These are phyloP conservation scores for Tribolium freemani DNA, from an alignment of 2,888 invertebrate genomes.

Conservation along the genomic window DNA sequence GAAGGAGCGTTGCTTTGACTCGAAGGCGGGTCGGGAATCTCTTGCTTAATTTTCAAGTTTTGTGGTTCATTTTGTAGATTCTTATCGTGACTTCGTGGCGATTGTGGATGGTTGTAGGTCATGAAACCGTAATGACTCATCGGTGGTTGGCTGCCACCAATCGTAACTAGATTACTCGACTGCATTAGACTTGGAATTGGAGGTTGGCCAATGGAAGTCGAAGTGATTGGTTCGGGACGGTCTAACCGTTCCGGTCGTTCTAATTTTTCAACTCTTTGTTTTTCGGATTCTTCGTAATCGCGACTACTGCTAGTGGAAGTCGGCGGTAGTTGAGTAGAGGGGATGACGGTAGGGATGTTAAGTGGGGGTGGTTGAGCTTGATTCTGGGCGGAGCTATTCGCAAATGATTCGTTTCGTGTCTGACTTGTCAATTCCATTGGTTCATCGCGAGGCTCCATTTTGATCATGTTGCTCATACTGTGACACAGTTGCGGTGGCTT, in stretches of 20 bases:
- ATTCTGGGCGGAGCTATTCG: slow-evolving; percentile 34
- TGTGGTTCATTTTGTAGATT: slow-evolving; percentile 74
- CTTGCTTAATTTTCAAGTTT: slow-evolving; percentile 81
- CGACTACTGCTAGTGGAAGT: slow-evolving; percentile 34
- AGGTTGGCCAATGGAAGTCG: slow-evolving; percentile 70
- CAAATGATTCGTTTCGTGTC: slow-evolving; percentile 43
- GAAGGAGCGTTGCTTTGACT: slow-evolving; percentile 44
- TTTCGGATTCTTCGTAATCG: slow-evolving; percentile 59
- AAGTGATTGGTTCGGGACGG: slow-evolving; percentile 46
- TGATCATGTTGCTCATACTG: slow-evolving; percentile 58
- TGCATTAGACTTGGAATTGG: slow-evolving; percentile 73
- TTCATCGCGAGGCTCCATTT: slow-evolving; percentile 66
- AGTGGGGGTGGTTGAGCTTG: slow-evolving; percentile 61
- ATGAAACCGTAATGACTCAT: slow-evolving; percentile 76
- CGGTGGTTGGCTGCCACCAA: slow-evolving; percentile 69
- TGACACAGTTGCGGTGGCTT: slow-evolving; percentile 47
- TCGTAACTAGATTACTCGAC: slow-evolving; percentile 74
- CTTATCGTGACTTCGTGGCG: slow-evolving; percentile 63
- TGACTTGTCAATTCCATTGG: slow-evolving; percentile 66
- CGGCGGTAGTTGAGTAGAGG: slow-evolving; percentile 57
- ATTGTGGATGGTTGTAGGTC: slow-evolving; percentile 64
- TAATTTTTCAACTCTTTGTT: slow-evolving; percentile 52
- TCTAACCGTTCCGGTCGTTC: slow-evolving; percentile 62
- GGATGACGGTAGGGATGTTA: slow-evolving; percentile 64
- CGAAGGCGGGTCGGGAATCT: slow-evolving; percentile 69